Evolutionary conservation across 2,113 vertebrate genomes (phyloP).

Genomic region (Zapornia atra): DNA sequence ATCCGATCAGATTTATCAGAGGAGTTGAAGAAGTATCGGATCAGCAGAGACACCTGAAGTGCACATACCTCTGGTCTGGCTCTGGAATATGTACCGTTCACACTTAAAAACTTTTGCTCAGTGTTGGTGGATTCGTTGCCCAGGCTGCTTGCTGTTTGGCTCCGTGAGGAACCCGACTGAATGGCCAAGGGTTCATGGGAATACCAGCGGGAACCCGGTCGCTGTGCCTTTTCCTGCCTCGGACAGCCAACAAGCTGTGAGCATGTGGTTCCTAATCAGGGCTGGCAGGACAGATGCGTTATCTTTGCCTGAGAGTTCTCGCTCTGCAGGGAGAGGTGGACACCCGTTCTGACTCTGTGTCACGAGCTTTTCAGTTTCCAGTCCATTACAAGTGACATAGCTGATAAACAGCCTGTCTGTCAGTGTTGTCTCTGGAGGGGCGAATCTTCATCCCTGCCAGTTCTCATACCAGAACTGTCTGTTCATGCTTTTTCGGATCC

Average conservation of each 20-base stretch:
- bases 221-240: background rate
- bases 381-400: conserved; percentile 84
- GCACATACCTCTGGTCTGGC: background rate
- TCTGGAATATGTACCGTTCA: background rate
- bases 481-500: accelerated
- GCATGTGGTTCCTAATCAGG: background rate
- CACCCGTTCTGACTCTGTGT: conserved; percentile 62
- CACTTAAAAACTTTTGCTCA: background rate
- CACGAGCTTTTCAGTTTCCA: conserved; percentile 80
- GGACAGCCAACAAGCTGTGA: background rate
- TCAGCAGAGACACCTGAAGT: accelerated
- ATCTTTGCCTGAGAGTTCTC: background rate
- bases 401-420: conserved; percentile 74
- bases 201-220: background rate
- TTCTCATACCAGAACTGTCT: background rate
- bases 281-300: conserved; percentile 22
- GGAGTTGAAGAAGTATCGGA: background rate
- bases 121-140: background rate
- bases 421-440: background rate
- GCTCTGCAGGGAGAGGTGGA: conserved; percentile 41
- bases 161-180: accelerated
- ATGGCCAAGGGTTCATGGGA: background rate
- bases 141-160: background rate
- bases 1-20: background rate
- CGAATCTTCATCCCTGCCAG: background rate